phyloP scores from a whole-genome alignment of 2,797 vertebrate genomes.

The Rhabdomys pumilio region DNA sequence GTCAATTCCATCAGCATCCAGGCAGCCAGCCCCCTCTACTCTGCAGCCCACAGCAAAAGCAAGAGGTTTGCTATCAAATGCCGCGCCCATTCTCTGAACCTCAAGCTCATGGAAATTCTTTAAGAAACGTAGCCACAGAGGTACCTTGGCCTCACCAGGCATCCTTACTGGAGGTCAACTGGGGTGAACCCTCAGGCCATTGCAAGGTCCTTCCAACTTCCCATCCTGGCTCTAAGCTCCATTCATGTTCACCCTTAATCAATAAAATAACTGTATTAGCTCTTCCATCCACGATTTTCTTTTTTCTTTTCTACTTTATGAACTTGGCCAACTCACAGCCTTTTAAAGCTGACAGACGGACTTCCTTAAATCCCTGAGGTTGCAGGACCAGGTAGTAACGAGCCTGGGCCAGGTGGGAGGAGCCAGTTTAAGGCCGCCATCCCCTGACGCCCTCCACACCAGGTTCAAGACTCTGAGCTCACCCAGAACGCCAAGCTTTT shows the following conservation, averaged over 20 bases:
- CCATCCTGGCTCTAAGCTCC: constrained; percentile 33
- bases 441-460: background rate
- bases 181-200: constrained; percentile 45
- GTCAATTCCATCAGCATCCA: too few species aligned
- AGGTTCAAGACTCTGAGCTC: rapidly evolving
- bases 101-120: background rate
- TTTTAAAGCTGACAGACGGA: background rate
- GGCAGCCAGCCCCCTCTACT: background rate
- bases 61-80: rapidly evolving
- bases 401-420: background rate
- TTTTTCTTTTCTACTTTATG: constrained; percentile 66
- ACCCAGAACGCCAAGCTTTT: background rate
- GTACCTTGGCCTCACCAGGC: background rate
- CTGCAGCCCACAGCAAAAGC: background rate
- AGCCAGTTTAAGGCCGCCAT: background rate
- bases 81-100: background rate
- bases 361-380: constrained; percentile 76
- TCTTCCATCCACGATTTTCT: constrained; percentile 43
- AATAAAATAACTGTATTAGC: constrained; percentile 71
- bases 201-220: constrained; percentile 28
- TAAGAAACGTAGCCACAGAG: background rate
- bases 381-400: constrained; percentile 50
- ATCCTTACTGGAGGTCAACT: background rate
- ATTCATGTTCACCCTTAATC: constrained; percentile 39
- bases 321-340: constrained; percentile 63